Evolutionary conservation across 2,888 invertebrate species (phyloP).

Genomic region (Andrena praecox): DNA sequence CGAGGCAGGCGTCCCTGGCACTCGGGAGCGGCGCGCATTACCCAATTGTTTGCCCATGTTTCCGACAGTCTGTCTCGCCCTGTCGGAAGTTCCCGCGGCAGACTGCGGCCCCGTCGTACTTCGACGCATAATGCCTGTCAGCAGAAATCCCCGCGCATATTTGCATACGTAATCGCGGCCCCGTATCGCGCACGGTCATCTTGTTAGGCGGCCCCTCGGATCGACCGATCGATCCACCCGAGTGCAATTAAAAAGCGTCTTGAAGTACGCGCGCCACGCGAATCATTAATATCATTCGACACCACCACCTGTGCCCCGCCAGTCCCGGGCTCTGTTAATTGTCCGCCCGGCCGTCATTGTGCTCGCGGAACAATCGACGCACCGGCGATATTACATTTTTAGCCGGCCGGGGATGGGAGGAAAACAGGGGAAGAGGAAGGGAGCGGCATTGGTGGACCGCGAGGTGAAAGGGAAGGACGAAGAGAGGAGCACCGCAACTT

Average conservation of each 20-base stretch:
- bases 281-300: constrained; percentile 36
- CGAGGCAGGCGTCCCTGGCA: constrained; percentile 9
- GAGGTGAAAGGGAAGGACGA: no score
- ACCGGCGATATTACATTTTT: constrained; percentile 59
- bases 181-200: constrained; percentile 69
- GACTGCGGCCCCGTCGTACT: constrained; percentile 65
- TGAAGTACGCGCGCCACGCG: not conserved
- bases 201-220: constrained; percentile 17
- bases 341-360: constrained; percentile 30
- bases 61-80: constrained; percentile 72
- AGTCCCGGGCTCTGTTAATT: constrained; percentile 31
- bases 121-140: constrained; percentile 68
- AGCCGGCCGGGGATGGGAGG: not conserved
- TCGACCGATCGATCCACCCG: constrained; percentile 39
- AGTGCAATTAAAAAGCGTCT: constrained; percentile 32
- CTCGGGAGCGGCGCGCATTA: constrained; percentile 64
- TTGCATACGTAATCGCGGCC: constrained; percentile 76
- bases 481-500: constrained; percentile 8
- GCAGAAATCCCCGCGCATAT: constrained; percentile 75
- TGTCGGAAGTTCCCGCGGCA: constrained; percentile 74
- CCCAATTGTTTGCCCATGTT: constrained; percentile 76
- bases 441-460: not conserved
- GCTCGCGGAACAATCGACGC: constrained; percentile 45
- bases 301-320: not conserved
- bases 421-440: not conserved